phyloP scores from a whole-genome alignment of 2,797 vertebrate species.

The Craterocephalus amniculus region DNA sequence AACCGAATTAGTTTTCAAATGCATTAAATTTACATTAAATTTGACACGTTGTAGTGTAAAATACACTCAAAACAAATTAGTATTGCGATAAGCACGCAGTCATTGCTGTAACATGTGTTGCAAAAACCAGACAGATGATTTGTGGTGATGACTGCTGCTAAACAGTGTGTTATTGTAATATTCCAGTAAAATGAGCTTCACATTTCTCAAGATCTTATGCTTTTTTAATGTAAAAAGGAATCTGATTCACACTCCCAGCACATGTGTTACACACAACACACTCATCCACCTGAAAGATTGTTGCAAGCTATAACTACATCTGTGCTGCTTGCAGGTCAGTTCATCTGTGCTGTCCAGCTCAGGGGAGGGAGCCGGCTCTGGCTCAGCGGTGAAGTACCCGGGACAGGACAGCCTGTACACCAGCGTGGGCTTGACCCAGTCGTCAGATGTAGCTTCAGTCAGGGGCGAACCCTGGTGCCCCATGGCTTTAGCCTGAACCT shows the following conservation, averaged over 20 bases:
- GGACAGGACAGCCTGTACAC: slow-evolving; percentile 92
- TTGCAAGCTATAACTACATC: slow-evolving; percentile 2
- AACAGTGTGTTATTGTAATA: slow-evolving; percentile 26
- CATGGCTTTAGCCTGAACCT: slow-evolving; percentile 91
- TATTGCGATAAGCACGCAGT: background rate
- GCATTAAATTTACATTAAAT: background rate
- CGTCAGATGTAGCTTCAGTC: slow-evolving; percentile 90
- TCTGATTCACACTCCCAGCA: slow-evolving; percentile 13
- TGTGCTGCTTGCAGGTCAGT: slow-evolving; percentile 82
- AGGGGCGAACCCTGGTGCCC: slow-evolving; percentile 96
- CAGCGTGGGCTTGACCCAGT: slow-evolving; percentile 90
- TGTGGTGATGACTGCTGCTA: slow-evolving; percentile 22
- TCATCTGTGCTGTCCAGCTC: slow-evolving; percentile 89
- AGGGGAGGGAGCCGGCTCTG: slow-evolving; percentile 84
- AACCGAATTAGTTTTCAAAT: background rate
- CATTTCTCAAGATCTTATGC: slow-evolving; percentile 10
- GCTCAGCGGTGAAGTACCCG: slow-evolving; percentile 90
- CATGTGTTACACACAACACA: background rate
- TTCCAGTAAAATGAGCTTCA: slow-evolving; percentile 26
- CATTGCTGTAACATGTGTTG: slow-evolving; percentile 14
- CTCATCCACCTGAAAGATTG: background rate
- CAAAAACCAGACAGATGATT: slow-evolving; percentile 14
- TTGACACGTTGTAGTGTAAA: background rate
- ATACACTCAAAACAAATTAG: background rate
- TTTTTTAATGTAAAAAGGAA: slow-evolving; percentile 5